These are phyloP conservation scores for Ascidia mentula DNA, from an alignment of 23 tunicate species.

Conservation along the genomic window DNA sequence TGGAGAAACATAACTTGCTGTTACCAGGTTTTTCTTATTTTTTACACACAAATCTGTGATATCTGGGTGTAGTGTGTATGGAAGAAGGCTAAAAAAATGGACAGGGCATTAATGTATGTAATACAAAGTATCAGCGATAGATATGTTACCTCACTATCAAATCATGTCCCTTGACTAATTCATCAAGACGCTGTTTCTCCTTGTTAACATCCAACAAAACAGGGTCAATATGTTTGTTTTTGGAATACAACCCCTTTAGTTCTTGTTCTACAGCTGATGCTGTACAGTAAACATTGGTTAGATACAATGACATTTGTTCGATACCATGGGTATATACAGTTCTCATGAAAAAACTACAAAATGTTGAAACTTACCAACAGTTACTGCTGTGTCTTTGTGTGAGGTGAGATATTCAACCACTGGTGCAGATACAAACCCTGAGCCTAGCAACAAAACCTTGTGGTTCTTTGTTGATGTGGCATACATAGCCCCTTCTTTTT, in stretches of 20 bases:
- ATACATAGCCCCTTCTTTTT: constrained; percentile 80
- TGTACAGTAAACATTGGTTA: constrained; percentile 19
- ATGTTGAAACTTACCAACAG: constrained; percentile 92
- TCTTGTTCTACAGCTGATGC: constrained; percentile 46
- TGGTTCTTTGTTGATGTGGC: constrained; percentile 65
- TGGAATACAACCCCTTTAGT: constrained; percentile 33
- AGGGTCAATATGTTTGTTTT: constrained; percentile 57
- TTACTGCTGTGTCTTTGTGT: constrained; percentile 86
- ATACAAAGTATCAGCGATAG: not conserved
- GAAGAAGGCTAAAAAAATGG: constrained; percentile 63
- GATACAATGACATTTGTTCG: too few species aligned
- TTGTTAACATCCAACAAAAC: constrained; percentile 56
- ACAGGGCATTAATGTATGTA: not conserved
- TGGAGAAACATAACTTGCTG: constrained; percentile 79
- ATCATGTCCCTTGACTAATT: constrained; percentile 85
- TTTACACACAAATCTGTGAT: constrained; percentile 60
- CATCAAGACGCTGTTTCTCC: constrained; percentile 59
- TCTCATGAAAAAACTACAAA: too few species aligned
- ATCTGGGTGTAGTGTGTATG: constrained; percentile 72
- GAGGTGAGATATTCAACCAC: constrained; percentile 84
- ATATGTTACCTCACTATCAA: constrained; percentile 67
- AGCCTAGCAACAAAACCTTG: constrained; percentile 87
- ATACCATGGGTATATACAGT: too few species aligned
- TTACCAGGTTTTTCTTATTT: constrained; percentile 77
- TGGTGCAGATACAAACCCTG: constrained; percentile 91